Percentiles rank a stretch among this genome's conserved stretches.
These are phyloP conservation scores for Orientallactaga bullata DNA, from an alignment of 2,113 vertebrate species.

Conservation along the genomic window DNA sequence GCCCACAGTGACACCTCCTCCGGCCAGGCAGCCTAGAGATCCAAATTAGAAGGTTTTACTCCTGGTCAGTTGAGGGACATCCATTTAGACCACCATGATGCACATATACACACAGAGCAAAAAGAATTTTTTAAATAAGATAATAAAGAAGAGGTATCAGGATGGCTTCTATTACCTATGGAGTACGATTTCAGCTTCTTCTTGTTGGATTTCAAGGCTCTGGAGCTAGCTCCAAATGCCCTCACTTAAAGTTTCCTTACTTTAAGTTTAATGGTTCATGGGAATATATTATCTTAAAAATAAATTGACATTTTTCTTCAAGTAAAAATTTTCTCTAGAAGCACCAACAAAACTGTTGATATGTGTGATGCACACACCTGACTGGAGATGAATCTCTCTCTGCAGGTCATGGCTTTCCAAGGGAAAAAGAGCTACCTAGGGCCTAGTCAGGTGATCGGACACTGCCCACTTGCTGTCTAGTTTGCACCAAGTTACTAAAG, in stretches of 20 bases:
- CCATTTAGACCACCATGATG: neutral
- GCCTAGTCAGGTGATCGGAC: neutral
- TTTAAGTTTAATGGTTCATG: neutral
- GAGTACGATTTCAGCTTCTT: neutral
- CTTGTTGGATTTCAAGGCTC: neutral
- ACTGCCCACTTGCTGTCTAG: neutral
- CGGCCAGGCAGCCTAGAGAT: too few relatives aligned
- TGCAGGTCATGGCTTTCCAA: neutral
- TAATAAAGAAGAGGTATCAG: neutral
- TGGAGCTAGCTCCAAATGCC: neutral
- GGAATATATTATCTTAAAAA: conserved; percentile 27
- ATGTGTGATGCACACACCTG: neutral
- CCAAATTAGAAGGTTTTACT: too few relatives aligned
- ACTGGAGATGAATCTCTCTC: neutral
- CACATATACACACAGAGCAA: too few relatives aligned
- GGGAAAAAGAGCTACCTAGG: neutral
- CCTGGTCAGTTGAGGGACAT: too few relatives aligned
- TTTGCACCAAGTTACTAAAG: conserved; percentile 25
- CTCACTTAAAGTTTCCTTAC: neutral
- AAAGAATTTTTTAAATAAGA: too few relatives aligned
- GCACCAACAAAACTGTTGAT: neutral
- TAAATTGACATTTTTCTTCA: conserved; percentile 17
- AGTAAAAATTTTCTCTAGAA: neutral
- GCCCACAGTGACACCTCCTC: too few relatives aligned
- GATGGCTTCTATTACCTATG: neutral